Percentiles rank a stretch among this genome's conserved stretches.
Conservation (phyloP, 2,888 invertebrate species). For the Hypomecis atomaria region DNA sequence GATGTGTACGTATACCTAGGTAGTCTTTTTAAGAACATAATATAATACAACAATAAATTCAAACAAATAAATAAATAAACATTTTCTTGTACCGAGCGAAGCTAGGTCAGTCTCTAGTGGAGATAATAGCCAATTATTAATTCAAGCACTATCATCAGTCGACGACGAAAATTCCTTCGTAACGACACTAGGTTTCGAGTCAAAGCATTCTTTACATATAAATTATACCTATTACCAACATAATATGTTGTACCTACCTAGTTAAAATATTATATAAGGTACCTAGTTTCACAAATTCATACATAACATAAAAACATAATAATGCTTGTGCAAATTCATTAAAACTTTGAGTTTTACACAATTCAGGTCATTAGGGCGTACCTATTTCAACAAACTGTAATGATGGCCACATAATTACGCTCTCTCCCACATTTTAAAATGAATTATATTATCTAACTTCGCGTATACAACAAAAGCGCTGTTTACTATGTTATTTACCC, state of each 20-base stretch:
- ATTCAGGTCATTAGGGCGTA: slow-evolving; percentile 16
- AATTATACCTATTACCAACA: neutral
- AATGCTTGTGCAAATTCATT: slow-evolving; percentile 15
- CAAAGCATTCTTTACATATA: slow-evolving; percentile 1
- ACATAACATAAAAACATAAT: slow-evolving; percentile 1
- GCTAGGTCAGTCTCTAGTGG: no score
- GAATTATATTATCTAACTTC: slow-evolving; percentile 45
- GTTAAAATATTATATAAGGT: slow-evolving; percentile 5
- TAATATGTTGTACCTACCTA: neutral
- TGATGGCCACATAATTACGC: slow-evolving; percentile 45
- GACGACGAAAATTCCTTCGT: no score
- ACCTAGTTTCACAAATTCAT: neutral
- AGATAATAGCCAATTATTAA: no score
- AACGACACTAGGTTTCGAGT: neutral
- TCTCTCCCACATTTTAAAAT: slow-evolving; percentile 50
- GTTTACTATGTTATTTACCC: slow-evolving; percentile 12
- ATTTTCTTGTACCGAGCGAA: no score
- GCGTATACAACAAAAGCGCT: slow-evolving; percentile 17
- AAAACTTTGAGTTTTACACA: slow-evolving; percentile 14
- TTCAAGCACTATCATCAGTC: no score
- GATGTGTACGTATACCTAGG: no score
- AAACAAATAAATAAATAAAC: no score
- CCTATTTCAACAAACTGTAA: slow-evolving; percentile 27
- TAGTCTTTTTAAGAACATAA: no score
- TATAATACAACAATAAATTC: no score